These are phyloP conservation scores for Cyanistes caeruleus DNA, from an alignment of 2,113 vertebrate species.

Conservation along the genomic window DNA sequence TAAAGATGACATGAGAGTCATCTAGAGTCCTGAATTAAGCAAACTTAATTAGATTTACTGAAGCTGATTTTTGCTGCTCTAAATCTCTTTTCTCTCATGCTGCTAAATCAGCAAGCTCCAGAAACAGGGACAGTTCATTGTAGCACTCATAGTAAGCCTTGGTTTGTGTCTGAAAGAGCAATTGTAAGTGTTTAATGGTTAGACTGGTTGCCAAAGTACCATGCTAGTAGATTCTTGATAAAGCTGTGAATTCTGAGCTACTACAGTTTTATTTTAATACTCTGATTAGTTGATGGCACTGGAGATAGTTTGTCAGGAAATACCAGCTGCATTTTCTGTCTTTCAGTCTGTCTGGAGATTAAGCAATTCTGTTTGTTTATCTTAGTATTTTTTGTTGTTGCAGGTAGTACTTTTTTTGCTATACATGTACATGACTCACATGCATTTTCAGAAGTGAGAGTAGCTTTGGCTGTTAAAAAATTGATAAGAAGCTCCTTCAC, in stretches of 20 bases:
- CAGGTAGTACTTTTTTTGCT: neutral
- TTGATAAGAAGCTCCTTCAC: neutral
- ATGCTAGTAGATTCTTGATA: neutral
- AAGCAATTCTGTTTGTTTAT: neutral
- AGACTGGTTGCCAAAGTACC: neutral
- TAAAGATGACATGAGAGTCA: neutral
- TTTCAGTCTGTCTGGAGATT: neutral
- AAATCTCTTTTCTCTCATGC: neutral
- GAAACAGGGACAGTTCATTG: neutral
- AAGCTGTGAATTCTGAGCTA: neutral
- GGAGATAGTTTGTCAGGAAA: neutral
- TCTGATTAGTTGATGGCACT: neutral
- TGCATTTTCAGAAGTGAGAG: neutral
- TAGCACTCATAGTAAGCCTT: neutral
- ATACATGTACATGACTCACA: neutral
- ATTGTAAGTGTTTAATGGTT: neutral
- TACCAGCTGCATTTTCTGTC: neutral
- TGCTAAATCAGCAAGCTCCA: neutral
- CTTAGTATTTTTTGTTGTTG: neutral
- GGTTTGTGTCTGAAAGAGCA: neutral
- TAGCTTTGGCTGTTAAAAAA: neutral
- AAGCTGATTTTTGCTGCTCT: neutral
- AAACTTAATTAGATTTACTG: neutral
- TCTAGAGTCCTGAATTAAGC: neutral
- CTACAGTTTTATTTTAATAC: neutral